phyloP scores from a whole-genome alignment of 2,888 invertebrate genomes.

The Cantharis lateralis region DNA sequence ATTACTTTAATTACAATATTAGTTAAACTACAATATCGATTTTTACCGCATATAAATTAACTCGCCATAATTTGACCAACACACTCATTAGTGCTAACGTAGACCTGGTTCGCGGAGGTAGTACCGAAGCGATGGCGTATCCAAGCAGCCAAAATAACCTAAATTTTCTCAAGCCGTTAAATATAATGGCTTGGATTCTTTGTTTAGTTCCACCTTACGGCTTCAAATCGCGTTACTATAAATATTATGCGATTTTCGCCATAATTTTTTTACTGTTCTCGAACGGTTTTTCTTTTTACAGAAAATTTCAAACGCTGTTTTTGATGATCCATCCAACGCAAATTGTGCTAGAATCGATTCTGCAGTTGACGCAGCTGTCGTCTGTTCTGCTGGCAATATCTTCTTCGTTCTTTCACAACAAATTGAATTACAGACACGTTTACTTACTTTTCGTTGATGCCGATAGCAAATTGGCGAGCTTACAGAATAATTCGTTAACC shows the following conservation, averaged over 20 bases:
- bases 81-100: neutral
- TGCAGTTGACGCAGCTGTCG: neutral
- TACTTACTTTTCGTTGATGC: neutral
- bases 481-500: neutral
- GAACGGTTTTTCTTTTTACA: neutral
- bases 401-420: neutral
- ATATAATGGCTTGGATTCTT: neutral
- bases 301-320: neutral
- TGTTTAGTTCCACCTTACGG: neutral
- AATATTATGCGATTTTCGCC: neutral
- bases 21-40: neutral
- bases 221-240: neutral
- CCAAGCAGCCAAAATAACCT: neutral
- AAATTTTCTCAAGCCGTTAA: neutral
- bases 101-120: neutral
- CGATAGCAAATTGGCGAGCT: neutral
- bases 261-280: neutral
- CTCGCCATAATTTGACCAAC: neutral
- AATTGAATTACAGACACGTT: neutral
- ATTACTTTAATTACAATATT: neutral
- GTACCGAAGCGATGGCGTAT: neutral
- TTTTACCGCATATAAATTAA: no score
- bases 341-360: neutral
- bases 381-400: neutral
- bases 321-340: neutral